Conservation (phyloP, 2,888 invertebrate species). For the Eupeodes luniger region DNA sequence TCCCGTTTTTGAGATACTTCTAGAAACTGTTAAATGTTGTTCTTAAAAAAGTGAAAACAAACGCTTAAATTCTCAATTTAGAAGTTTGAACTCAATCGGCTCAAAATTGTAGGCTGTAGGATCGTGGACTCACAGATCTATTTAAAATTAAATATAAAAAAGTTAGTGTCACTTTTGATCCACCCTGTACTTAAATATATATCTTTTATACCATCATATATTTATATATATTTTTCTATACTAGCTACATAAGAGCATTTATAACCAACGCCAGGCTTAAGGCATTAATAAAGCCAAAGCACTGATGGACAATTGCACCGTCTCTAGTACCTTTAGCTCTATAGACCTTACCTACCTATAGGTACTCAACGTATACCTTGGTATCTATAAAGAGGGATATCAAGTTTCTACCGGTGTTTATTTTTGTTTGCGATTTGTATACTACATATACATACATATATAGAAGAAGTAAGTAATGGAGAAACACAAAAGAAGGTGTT, state of each 20-base stretch:
- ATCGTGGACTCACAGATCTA: too few species aligned
- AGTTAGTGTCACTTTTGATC: too few species aligned
- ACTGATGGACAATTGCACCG: slow-evolving; percentile 65
- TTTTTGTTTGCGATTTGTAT: slow-evolving; percentile 4
- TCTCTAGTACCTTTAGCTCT: slow-evolving; percentile 1
- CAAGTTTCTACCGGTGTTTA: slow-evolving; percentile 46
- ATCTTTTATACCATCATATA: background rate
- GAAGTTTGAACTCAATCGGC: too few species aligned
- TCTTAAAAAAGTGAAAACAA: too few species aligned
- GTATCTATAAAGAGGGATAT: slow-evolving; percentile 26
- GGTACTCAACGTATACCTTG: too few species aligned
- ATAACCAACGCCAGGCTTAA: slow-evolving; percentile 43
- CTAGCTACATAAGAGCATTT: background rate
- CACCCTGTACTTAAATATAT: background rate
- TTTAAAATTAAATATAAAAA: too few species aligned
- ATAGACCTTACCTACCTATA: too few species aligned
- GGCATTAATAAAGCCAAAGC: slow-evolving; percentile 45
- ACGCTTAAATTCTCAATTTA: too few species aligned
- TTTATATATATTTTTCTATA: background rate
- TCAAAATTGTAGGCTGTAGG: too few species aligned
- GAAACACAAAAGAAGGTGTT: slow-evolving; percentile 42
- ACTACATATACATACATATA: background rate
- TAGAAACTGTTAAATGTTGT: too few species aligned
- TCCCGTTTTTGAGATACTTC: too few species aligned
- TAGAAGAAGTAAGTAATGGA: background rate